A percentile compares a stretch with the other conserved stretches of the same genome.
Conservation (phyloP, 2,797 vertebrate genomes). For the Cetoscarus ocellatus region DNA sequence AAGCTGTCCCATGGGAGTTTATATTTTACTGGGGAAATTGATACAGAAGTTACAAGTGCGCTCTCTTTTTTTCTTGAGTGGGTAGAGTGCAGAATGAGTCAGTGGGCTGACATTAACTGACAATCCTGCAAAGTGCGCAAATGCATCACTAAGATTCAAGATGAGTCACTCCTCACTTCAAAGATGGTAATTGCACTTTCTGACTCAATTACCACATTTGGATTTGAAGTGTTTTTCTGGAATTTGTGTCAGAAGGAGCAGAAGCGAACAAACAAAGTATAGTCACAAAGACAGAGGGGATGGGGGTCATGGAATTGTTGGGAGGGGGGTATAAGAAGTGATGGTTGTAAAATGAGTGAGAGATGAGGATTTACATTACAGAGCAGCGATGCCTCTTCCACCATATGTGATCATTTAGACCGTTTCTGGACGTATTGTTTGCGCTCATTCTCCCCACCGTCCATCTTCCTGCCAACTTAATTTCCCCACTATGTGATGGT, state of each 20-base stretch:
- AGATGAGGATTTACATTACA: conserved; percentile 42
- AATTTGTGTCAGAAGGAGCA: conserved; percentile 25
- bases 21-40: conserved; percentile 22
- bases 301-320: conserved; percentile 8
- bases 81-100: conserved; percentile 64
- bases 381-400: conserved; percentile 56
- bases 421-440: conserved; percentile 50
- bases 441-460: conserved; percentile 51
- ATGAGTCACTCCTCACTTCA: conserved; percentile 70
- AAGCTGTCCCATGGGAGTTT: conserved; percentile 30
- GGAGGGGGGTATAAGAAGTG: conserved; percentile 6
- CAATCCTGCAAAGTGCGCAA: conserved; percentile 54
- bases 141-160: conserved; percentile 52
- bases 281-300: conserved; percentile 1
- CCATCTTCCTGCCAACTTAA: conserved; percentile 71
- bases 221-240: conserved; percentile 46
- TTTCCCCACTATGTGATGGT: conserved; percentile 68
- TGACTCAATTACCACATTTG: conserved; percentile 60
- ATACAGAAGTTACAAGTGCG: conserved; percentile 49
- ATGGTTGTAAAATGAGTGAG: conserved; percentile 27
- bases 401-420: conserved; percentile 70
- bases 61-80: conserved; percentile 45
- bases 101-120: conserved; percentile 66
- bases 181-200: conserved; percentile 61
- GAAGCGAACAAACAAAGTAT: conserved; percentile 11